Percentiles rank a stretch among this genome's conserved stretches.
phyloP scores from a whole-genome alignment of 2,797 vertebrate genomes.

The Micropoecilia bifurca region DNA sequence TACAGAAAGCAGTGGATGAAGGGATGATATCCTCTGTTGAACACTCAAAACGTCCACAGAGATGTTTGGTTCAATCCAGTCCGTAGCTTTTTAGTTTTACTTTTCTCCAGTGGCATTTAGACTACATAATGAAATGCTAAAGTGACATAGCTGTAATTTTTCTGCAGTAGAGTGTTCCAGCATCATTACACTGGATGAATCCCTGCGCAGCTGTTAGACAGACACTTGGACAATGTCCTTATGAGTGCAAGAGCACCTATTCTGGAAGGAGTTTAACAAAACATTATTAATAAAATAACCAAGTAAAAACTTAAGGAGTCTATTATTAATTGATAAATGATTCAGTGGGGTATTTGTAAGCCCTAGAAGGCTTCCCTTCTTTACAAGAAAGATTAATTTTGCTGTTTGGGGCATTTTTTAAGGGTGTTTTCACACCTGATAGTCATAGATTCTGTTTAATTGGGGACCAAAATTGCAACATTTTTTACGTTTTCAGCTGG shows the following conservation, averaged over 20 bases:
- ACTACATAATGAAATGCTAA: neutral
- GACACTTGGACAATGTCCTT: neutral
- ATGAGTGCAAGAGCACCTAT: neutral
- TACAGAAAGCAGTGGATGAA: neutral
- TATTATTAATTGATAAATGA: neutral
- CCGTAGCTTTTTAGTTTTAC: neutral
- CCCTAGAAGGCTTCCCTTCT: neutral
- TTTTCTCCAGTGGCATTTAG: neutral
- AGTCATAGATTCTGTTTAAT: too few species aligned
- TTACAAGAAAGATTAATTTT: neutral
- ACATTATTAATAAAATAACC: neutral
- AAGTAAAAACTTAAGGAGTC: neutral
- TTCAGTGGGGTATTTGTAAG: neutral
- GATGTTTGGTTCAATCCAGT: neutral
- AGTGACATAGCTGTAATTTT: neutral
- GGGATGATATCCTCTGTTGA: neutral
- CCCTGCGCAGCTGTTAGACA: neutral
- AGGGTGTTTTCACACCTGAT: too few species aligned
- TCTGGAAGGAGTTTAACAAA: neutral
- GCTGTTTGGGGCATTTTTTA: neutral
- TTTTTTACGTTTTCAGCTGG: too few species aligned
- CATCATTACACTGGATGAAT: neutral
- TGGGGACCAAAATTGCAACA: too few species aligned
- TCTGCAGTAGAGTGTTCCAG: neutral
- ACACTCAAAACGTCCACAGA: neutral